Conservation (phyloP, 2,113 vertebrate genomes). For the Pelecanoides urinatrix region DNA sequence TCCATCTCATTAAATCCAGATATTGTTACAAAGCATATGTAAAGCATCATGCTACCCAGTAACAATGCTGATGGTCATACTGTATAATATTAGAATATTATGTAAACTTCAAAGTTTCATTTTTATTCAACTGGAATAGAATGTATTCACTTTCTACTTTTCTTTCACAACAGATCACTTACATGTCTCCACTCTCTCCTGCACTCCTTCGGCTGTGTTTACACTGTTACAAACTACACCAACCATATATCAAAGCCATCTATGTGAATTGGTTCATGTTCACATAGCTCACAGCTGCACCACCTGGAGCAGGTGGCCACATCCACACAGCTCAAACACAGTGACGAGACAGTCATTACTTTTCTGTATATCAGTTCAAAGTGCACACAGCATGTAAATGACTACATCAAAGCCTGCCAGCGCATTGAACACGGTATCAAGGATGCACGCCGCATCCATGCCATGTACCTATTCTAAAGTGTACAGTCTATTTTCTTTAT, state of each 20-base stretch:
- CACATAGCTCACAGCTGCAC: neutral
- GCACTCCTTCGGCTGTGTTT: neutral
- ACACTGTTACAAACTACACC: neutral
- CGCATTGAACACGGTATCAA: neutral
- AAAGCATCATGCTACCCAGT: neutral
- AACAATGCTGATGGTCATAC: neutral
- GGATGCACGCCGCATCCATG: neutral
- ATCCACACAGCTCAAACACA: neutral
- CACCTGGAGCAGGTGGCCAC: neutral
- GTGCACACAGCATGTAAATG: neutral
- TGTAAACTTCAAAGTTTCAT: neutral
- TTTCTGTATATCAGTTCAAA: neutral
- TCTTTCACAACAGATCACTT: neutral
- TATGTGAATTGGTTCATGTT: neutral
- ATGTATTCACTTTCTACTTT: neutral
- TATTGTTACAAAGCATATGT: neutral
- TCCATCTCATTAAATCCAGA: neutral
- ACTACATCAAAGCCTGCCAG: neutral
- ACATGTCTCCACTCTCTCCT: neutral
- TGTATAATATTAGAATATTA: neutral
- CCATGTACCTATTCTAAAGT: fast-evolving
- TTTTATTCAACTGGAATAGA: neutral
- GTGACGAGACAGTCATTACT: neutral
- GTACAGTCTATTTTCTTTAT: neutral
- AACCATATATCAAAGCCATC: neutral